phyloP scores from a whole-genome alignment of 2,888 invertebrate genomes.

The Rotaria socialis region DNA sequence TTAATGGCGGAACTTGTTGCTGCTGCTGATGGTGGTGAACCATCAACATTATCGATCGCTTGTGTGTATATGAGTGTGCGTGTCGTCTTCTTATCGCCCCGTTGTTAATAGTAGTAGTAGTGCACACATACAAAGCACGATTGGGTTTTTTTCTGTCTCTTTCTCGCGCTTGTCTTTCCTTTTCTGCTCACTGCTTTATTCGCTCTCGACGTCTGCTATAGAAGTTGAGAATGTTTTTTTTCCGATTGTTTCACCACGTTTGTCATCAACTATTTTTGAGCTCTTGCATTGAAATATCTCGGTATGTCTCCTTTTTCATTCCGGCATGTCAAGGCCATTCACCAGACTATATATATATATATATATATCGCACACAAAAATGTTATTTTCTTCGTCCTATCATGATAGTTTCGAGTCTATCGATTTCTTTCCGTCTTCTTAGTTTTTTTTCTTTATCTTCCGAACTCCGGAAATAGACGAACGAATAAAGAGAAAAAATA shows the following conservation, averaged over 20 bases:
- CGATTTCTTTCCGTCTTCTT: neutral
- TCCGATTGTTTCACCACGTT: neutral
- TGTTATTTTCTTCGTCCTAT: neutral
- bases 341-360: neutral
- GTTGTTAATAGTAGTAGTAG: slow-evolving; percentile 6
- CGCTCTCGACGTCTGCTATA: neutral
- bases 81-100: slow-evolving; percentile 26
- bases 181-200: slow-evolving; percentile 1
- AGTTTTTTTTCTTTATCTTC: neutral
- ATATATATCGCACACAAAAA: neutral
- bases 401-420: neutral
- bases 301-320: neutral
- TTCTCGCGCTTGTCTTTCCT: neutral
- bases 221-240: neutral
- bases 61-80: neutral
- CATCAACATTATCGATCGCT: slow-evolving; percentile 21
- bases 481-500: neutral
- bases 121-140: neutral
- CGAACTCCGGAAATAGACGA: neutral
- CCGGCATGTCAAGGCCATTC: neutral
- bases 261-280: slow-evolving; percentile 15
- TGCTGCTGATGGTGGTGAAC: neutral
- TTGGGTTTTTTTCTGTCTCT: neutral
- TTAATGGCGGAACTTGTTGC: neutral
- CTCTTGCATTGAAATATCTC: neutral